phyloP scores from a whole-genome alignment of 2,797 vertebrate species.

The Labroides dimidiatus region DNA sequence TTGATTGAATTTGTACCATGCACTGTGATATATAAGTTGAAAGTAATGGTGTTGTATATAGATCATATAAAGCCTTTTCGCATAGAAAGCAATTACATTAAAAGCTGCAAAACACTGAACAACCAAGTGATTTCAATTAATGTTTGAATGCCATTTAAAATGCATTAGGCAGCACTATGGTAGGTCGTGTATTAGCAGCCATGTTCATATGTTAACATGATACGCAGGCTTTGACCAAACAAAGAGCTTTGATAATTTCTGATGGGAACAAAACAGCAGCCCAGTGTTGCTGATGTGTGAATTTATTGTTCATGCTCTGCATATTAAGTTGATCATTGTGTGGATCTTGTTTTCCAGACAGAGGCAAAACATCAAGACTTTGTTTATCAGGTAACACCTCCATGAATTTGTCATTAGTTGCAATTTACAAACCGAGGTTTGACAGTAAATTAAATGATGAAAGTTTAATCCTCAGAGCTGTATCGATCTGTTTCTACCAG shows the following conservation, averaged over 20 bases:
- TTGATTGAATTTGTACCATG: background rate
- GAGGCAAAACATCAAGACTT: conserved; percentile 11
- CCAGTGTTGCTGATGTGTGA: conserved; percentile 11
- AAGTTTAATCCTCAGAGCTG: conserved; percentile 6
- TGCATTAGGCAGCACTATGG: conserved; percentile 11
- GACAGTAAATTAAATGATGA: background rate
- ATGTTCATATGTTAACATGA: conserved; percentile 9
- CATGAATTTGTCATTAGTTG: conserved; percentile 11
- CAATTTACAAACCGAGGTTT: conserved; percentile 10
- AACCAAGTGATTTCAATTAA: conserved; percentile 10
- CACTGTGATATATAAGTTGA: background rate
- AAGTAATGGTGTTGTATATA: background rate
- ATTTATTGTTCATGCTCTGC: conserved; percentile 48
- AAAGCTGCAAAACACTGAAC: conserved; percentile 1
- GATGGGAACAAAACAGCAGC: conserved; percentile 5
- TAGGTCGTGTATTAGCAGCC: background rate
- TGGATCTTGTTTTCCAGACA: conserved; percentile 28
- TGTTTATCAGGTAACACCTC: conserved; percentile 18
- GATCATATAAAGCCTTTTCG: background rate
- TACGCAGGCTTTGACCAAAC: conserved; percentile 14
- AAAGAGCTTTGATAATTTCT: conserved; percentile 30
- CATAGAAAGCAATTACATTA: background rate
- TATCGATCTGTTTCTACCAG: conserved; percentile 2
- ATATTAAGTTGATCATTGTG: conserved; percentile 47
- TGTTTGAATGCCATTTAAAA: conserved; percentile 17